Base-by-base conservation (phyloP, 2,113 vertebrate genomes). In the Gallinago media region DNA sequence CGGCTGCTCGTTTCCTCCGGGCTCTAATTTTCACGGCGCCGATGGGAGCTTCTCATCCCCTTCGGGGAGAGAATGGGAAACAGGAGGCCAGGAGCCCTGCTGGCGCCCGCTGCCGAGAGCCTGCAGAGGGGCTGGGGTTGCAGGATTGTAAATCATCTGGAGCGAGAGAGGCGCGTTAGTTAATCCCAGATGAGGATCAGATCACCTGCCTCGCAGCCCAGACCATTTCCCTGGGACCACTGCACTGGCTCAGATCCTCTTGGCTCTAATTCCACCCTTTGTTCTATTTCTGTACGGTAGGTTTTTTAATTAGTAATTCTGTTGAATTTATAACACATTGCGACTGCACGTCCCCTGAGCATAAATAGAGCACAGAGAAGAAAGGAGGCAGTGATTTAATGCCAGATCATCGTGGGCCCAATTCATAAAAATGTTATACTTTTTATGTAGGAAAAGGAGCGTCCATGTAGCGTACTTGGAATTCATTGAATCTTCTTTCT, bases 301-400 rank as follows among this genome's bases (percentile, higher is more conserved):
- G 89, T 68, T 95, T 97, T 97, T 96, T 94, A 95, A 96, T 96
- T 96, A 96, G 77, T 96, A 94, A 95, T 95, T 96, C 84, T 84
- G 78, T 75, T 97, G 91, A 97, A 97, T 96, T 97, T 87, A 91
- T 94, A 97, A 94, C 89, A 91, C 26, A 3, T 94, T 96, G 92
- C 0, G 20, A 96, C 96, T 96, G 92, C 55, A 25, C 0, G 0
- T 96, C 94, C 96, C 88, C 73, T 70, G 94, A 95, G 91, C 83
- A 76, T 89, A 87, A 96, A 94, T 89, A 92, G 88, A 81, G 52
- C 68, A 90, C 66, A 56, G 74, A 83, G 82, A 93, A 94, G 68
- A 96, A 97, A 96, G 67, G 59, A 90, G 89, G 81, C 79, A 91
- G 73, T 93, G 85, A 92, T 95, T 96, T 95, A 90, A 95, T 79